Evolutionary conservation across 2,888 invertebrate species (phyloP).

Genomic region (Cryptocheilus praepositus): DNA sequence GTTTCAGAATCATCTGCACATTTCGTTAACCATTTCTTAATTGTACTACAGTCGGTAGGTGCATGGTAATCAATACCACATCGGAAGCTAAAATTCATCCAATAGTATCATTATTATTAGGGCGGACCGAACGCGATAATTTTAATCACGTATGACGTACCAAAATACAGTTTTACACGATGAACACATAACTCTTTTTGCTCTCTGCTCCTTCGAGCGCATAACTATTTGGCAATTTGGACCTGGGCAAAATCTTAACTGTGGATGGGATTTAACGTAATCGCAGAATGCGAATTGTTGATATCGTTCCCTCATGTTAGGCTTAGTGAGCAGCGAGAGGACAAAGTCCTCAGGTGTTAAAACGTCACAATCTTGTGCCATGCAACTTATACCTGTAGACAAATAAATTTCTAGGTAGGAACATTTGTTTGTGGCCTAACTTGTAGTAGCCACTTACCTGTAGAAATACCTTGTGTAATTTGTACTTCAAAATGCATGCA

Average conservation of each 20-base stretch:
- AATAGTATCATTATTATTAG: not conserved
- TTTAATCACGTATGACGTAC: constrained; percentile 72
- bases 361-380: constrained; percentile 96
- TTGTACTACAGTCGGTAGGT: constrained; percentile 96
- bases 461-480: constrained; percentile 89
- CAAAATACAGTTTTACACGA: constrained; percentile 94
- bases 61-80: constrained; percentile 99
- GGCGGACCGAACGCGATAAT: not conserved
- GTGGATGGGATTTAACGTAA: constrained; percentile 95
- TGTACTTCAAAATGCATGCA: constrained; percentile 96
- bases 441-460: constrained; percentile 72
- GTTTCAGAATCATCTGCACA: constrained; percentile 99
- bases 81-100: constrained; percentile 79
- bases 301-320: constrained; percentile 91
- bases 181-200: constrained; percentile 91
- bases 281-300: constrained; percentile 97
- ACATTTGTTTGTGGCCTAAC: too few species aligned
- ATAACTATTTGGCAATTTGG: constrained; percentile 95
- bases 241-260: constrained; percentile 95
- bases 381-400: constrained; percentile 92
- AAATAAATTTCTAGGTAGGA: not conserved
- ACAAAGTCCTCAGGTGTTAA: constrained; percentile 98
- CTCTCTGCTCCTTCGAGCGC: constrained; percentile 87
- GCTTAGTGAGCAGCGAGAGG: constrained; percentile 87
- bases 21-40: constrained; percentile 98